phyloP scores from a whole-genome alignment of 2,797 vertebrate genomes.

The Nasua narica region DNA sequence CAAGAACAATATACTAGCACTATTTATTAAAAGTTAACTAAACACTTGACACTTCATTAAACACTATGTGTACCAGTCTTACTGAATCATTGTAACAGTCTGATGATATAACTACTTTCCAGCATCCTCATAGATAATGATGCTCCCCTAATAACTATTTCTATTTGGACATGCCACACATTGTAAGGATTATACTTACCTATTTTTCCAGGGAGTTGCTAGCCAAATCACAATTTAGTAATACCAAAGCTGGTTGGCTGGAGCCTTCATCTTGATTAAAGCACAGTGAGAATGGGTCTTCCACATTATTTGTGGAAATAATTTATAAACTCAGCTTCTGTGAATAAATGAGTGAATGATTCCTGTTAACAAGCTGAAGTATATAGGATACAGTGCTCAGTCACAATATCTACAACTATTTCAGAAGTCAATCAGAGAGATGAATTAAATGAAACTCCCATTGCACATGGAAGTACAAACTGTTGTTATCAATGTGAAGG shows the following conservation, averaged over 20 bases:
- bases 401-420: not conserved
- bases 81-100: not conserved
- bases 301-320: not conserved
- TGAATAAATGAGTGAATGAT: constrained; percentile 9
- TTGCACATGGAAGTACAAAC: not conserved
- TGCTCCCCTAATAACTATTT: not conserved
- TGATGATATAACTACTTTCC: not conserved
- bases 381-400: not conserved
- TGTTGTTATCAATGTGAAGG: not conserved
- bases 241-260: not conserved
- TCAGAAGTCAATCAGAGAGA: not conserved
- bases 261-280: not conserved
- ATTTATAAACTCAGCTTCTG: not conserved
- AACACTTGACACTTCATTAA: not conserved
- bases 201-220: not conserved
- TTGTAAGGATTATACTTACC: not conserved
- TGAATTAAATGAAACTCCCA: not conserved
- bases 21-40: not conserved
- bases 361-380: not conserved
- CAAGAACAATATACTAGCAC: not conserved
- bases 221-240: not conserved
- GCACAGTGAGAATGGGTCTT: not conserved
- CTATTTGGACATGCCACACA: not conserved
- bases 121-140: not conserved
- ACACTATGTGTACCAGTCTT: not conserved